These are phyloP conservation scores for Athene cunicularia DNA, from an alignment of 2,113 vertebrate species.

Conservation along the genomic window DNA sequence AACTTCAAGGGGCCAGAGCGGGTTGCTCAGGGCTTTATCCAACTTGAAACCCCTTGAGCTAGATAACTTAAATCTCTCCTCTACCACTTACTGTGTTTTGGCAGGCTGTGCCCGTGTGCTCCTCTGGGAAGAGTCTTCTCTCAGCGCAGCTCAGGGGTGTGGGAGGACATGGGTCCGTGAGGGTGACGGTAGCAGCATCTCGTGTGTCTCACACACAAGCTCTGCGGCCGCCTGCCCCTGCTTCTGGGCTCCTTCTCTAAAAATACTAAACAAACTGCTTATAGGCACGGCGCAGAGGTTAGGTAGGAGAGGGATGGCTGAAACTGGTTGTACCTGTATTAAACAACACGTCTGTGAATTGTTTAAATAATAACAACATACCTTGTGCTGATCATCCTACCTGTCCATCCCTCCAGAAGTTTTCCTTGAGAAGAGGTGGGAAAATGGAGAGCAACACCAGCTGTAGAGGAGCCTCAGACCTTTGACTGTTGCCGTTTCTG, in stretches of 20 bases:
- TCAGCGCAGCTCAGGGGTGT: not conserved
- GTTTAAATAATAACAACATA: not conserved
- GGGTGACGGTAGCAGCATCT: not conserved
- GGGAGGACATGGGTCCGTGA: accelerated
- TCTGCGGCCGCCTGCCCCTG: not conserved
- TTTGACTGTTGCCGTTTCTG: not conserved
- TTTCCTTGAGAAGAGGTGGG: not conserved
- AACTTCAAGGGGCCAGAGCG: not conserved
- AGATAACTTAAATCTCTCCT: not conserved
- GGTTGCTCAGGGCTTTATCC: not conserved
- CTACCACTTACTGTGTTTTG: not conserved
- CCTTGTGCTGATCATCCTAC: not conserved
- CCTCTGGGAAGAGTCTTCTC: not conserved
- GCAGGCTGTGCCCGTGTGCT: not conserved
- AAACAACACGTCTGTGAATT: not conserved
- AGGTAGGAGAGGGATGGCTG: not conserved
- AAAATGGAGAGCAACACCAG: not conserved
- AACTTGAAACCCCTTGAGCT: not conserved
- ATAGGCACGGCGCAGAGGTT: accelerated
- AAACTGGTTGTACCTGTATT: not conserved
- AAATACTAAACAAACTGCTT: not conserved
- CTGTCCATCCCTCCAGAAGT: not conserved
- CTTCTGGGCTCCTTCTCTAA: not conserved
- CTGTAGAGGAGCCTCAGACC: not conserved
- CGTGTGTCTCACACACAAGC: not conserved